Base-by-base conservation (phyloP, 2,888 invertebrate species). In the Lasioglossum vierecki region DNA sequence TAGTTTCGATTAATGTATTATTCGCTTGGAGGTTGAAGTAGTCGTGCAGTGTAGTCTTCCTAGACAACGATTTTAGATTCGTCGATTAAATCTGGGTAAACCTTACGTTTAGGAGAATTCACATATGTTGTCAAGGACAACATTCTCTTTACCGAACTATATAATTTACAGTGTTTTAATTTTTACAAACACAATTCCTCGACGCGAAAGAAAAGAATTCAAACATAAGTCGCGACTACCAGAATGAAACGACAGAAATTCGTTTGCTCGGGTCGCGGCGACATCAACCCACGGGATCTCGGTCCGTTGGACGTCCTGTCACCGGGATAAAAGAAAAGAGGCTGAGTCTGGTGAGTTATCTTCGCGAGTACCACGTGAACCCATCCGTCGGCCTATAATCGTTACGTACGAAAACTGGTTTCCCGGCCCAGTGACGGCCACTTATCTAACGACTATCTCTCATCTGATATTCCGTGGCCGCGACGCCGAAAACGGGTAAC, bases 351-450 rank as follows among this genome's bases (percentile, higher is more conserved):
- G 84, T 83, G 57, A 82, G 82, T 81, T 79, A 84, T 84, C 88
- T 81, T 79, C 75, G 87, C 88, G 83, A 82, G 88, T 83, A 13
- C 74, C 83, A 76, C 82, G 87, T 90, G 88, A 79, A 73, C 84
- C 70, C 79, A 70, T 80, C 82, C 88, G 88, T 89, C 85, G 87
- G 79, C 80, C 88, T 85, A 87, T 89, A 90, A 90, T 91, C 90
- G 89, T 91, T 89, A 89, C 77, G 84, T 84, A 89, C 91, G 89
- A 89, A 88, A 91, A 91, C 91, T 91, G 90, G 91, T 91, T 91
- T 86, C 83, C 89, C 71, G 18, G 77, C 70, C 71, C 72, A 41
- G 44, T 41, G 77, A 85, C 80, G 75, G 35, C 18, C 63, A 57
- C 78, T 76, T 91, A 91, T 91, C 90, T 84, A 85, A 91, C 88